Base-by-base conservation (phyloP, 2,797 vertebrate species). In the Numenius phaeopus region DNA sequence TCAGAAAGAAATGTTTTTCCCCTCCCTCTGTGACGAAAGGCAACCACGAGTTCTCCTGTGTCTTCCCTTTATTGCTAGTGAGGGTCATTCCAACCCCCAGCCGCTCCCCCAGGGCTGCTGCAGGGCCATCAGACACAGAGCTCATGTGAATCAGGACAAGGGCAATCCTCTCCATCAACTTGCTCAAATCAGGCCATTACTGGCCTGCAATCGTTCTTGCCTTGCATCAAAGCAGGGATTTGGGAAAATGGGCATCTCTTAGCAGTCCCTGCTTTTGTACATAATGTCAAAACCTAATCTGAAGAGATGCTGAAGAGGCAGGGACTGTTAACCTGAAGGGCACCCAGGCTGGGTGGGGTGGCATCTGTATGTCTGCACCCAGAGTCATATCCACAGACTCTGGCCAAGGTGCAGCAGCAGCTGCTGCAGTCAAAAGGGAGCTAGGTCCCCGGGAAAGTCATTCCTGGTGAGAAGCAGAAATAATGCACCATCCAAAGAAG, bases 331-430 rank as follows among this genome's bases (percentile, higher is more conserved):
- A 49, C 5, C 2, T 32, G 46, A 76, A 49, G 13, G 11, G 6
- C 4, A 8, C 3, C 7, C 4, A 2, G 17, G 14, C 29, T 30
- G 40, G 11, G 11, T 3, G 5, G 7, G 18, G 20, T 23, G 7
- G 4, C 19, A 14, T 40, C 26, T 67, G 3, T 39, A 29, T 26
- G 14, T 21, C 22, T 2, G 10, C 52, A 27, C 11, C 27, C 14
- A 42, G 4, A 47, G 14, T 12, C 10, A 0, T 20, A 42, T 17
- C 76, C 52, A 15, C 59, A 71, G 44, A 24, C 27, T 62, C 37
- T 64, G 34, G 26, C 26, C 55, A 73, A 27, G 39, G 20, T 65
- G 27, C 44, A 66, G 34, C 59, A 47, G 27, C 49, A 69, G 6
- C 49, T 76, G 66, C 49, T 3, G 3, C 62, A 40, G 42, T 6